Evolutionary conservation across 2,797 vertebrate species (phyloP).

Genomic region (Gadopsis bispinosus): DNA sequence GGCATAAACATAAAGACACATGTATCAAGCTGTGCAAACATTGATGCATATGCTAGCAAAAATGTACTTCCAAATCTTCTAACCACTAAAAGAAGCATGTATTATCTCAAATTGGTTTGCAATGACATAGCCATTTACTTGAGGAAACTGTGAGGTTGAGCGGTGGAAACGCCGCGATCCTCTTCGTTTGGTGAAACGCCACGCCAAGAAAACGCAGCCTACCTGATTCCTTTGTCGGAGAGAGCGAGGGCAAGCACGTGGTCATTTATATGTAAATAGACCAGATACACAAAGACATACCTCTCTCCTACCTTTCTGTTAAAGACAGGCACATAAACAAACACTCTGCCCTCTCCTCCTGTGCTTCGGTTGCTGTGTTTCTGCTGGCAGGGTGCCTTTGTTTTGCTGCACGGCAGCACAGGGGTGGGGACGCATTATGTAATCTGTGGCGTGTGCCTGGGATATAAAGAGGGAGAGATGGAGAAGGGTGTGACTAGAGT

Average conservation of each 20-base stretch:
- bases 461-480: slow-evolving; percentile 49
- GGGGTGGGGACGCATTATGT: slow-evolving; percentile 74
- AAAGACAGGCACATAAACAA: slow-evolving; percentile 38
- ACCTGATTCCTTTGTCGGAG: slow-evolving; percentile 32
- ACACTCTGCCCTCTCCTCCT: slow-evolving; percentile 40
- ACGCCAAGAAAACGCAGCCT: slow-evolving; percentile 43
- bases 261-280: slow-evolving; percentile 41
- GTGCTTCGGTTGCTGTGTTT: slow-evolving; percentile 66
- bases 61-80: slow-evolving; percentile 27
- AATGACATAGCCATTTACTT: slow-evolving; percentile 13
- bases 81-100: slow-evolving; percentile 55
- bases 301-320: slow-evolving; percentile 20
- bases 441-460: slow-evolving; percentile 69
- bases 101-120: slow-evolving; percentile 54
- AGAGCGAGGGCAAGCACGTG: slow-evolving; percentile 32
- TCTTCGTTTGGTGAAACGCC: slow-evolving; percentile 39
- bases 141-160: slow-evolving; percentile 45
- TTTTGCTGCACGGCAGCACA: slow-evolving; percentile 68
- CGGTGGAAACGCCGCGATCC: slow-evolving; percentile 38
- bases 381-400: slow-evolving; percentile 75
- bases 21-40: slow-evolving; percentile 60
- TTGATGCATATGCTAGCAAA: slow-evolving; percentile 28
- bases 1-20: slow-evolving; percentile 33
- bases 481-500: slow-evolving; percentile 70
- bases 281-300: slow-evolving; percentile 1